Evolutionary conservation across 2,888 invertebrate genomes (phyloP), one percentile per base, ranked within the genome.

Genomic region (Litoditis marina): DNA sequence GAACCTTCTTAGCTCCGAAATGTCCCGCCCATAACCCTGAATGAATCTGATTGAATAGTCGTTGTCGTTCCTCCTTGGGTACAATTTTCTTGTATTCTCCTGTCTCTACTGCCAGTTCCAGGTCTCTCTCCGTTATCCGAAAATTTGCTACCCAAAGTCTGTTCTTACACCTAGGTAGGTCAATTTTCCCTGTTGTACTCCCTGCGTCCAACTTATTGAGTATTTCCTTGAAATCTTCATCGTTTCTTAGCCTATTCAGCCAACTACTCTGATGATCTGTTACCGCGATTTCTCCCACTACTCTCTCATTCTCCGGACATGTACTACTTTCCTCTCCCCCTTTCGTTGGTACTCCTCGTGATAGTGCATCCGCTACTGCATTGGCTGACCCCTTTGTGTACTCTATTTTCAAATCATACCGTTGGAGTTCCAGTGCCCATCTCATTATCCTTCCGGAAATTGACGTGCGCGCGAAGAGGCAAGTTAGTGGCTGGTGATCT

Each of bases 401-500:
- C 22, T 50, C 22, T 25, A 64, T 64, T 16, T 30, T 39, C 13
- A 60, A 8, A 2, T 46, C 22, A 25, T 36, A 55, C 2, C 36
- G 39, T 54, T 60, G 53, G 8, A 64, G 27, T 2, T 51, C 34
- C 4, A 64, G 22, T n/a, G 42, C 39, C 64, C 64, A 64, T 11
- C 64, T 3, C 13, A 59, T n/a, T 42, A 64, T 22, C 27, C 60
- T 53, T 27, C 36, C 39, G 5, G 57, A 50, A 30, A 50, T 36
- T 16, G 32, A n/a, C n/a, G n/a, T 30, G 8, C 28, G 36, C 31
- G 30, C 39, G 51, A 59, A 60, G 11, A 65, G 22, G 13, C 46
- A 31, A 1, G 50, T 11, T 19, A 71, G 42, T 7, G 71, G 63
- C n/a, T 53, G 34, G 31, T 71, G 71, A 28, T 71, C 71, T 0